A percentile compares a stretch with the other conserved stretches of the same genome.
These are phyloP conservation scores for Saguinus midas DNA, from an alignment of 2,113 vertebrate species.

Conservation along the genomic window DNA sequence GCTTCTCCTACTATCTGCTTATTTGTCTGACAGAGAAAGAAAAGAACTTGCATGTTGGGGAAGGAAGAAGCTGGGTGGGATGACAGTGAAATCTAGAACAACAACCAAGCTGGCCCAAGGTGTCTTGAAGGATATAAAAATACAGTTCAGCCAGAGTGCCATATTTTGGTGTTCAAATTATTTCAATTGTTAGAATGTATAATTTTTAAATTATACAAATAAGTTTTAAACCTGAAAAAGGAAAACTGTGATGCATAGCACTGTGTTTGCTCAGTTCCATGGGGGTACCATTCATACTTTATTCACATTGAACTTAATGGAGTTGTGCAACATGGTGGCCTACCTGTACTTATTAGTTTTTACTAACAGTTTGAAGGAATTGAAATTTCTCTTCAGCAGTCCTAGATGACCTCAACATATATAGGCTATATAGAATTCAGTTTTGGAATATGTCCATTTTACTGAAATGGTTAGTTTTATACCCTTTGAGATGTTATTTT, in stretches of 20 bases:
- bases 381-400: not conserved
- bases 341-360: not conserved
- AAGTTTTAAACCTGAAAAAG: not conserved
- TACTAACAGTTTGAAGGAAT: not conserved
- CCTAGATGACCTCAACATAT: not conserved
- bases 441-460: conserved; percentile 3
- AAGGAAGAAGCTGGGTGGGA: not conserved
- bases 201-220: not conserved
- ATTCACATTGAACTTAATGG: not conserved
- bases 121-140: not conserved
- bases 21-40: not conserved
- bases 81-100: not conserved
- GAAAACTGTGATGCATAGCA: not conserved
- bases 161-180: not conserved
- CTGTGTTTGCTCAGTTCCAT: not conserved
- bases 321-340: not conserved
- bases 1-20: not conserved
- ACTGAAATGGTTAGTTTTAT: conserved; percentile 29
- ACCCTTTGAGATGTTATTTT: conserved; percentile 37
- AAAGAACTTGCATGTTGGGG: not conserved
- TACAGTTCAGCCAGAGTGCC: not conserved
- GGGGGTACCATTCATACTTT: not conserved
- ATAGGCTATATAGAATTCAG: not conserved
- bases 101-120: not conserved
- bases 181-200: not conserved